These are phyloP conservation scores for Leptodactylus fuscus DNA, from an alignment of 2,113 vertebrate species.

Conservation along the genomic window DNA sequence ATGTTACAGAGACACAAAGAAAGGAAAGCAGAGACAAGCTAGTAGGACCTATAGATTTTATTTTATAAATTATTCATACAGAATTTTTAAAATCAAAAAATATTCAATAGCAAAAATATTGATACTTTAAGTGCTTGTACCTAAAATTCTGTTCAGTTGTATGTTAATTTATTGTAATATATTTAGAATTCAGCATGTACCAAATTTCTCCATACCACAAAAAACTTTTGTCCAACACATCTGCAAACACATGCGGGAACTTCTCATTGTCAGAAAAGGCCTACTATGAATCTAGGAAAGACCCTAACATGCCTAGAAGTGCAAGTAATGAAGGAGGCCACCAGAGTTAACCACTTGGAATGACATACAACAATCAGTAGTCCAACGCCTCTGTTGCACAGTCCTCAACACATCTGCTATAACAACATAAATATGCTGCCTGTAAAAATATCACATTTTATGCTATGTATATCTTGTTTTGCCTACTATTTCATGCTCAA, in stretches of 20 bases:
- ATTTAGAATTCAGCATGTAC: conserved; percentile 27
- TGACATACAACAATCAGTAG: conserved; percentile 16
- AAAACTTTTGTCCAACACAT: conserved; percentile 31
- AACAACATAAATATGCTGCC: conserved; percentile 50
- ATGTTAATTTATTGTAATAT: background rate
- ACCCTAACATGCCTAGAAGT: background rate
- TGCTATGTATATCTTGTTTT: background rate
- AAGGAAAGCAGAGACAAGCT: conserved; percentile 46
- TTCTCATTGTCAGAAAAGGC: background rate
- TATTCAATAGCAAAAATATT: background rate
- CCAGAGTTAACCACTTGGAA: conserved; percentile 17
- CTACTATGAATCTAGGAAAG: background rate
- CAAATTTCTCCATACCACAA: conserved; percentile 23
- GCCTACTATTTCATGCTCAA: conserved; percentile 62
- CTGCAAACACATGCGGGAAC: conserved; percentile 14
- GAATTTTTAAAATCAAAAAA: background rate
- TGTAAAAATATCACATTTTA: conserved; percentile 61
- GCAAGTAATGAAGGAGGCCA: background rate
- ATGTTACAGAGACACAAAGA: conserved; percentile 40
- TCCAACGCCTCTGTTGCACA: conserved; percentile 5
- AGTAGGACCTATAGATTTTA: conserved; percentile 38
- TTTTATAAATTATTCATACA: conserved; percentile 37
- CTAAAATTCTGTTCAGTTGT: background rate
- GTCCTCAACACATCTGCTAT: background rate
- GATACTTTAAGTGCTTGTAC: background rate